Evolutionary conservation across 2,888 invertebrate genomes (phyloP), one percentile per base, ranked within the genome.

Genomic region (Drosophila fulvimacula): DNA sequence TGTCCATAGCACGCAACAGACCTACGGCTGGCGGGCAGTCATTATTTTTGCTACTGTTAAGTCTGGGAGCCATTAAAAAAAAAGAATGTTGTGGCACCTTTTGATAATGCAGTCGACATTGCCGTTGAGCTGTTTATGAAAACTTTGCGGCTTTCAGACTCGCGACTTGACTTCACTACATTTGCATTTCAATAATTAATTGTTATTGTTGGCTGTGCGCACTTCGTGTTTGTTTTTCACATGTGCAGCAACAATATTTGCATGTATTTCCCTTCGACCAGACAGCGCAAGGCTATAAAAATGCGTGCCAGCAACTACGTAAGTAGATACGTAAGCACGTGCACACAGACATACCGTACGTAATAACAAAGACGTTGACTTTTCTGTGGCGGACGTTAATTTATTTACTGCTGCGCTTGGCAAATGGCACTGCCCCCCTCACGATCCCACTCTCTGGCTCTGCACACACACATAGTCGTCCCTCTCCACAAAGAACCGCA

Each of bases 141-240:
- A 76, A 69, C 73, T 67, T 64, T 69, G 61, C 64, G 66, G 55
- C 61, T 64, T 75, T 65, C 65, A 58, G 57, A 61, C 60, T 59
- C 46, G 30, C 30, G 63, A 60, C 62, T 75, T 58, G 38, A 66
- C 56, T 55, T 67, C 34, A 46, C 74, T 67, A 60, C 82, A 80
- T 81, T 82, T 80, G 70, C 81, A 79, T 81, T 81, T 80, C 68
- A 81, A 77, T 80, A 80, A 80, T 80, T 80, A 77, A 81, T 82
- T 81, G 81, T 81, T 82, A 81, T 82, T 81, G 81, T 77, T 72
- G 76, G 60, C 49, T 66, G 74, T 68, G 74, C 19, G 67, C 66
- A 63, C 74, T 72, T 62, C 67, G 64, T 77, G 69, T 74, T 71
- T 61, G 70, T 49, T 57, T 69, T 63, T 64, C 64, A 68, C 73